These are phyloP conservation scores for Bombus haemorrhoidalis DNA, from an alignment of 1,140 invertebrate species.

Conservation along the genomic window DNA sequence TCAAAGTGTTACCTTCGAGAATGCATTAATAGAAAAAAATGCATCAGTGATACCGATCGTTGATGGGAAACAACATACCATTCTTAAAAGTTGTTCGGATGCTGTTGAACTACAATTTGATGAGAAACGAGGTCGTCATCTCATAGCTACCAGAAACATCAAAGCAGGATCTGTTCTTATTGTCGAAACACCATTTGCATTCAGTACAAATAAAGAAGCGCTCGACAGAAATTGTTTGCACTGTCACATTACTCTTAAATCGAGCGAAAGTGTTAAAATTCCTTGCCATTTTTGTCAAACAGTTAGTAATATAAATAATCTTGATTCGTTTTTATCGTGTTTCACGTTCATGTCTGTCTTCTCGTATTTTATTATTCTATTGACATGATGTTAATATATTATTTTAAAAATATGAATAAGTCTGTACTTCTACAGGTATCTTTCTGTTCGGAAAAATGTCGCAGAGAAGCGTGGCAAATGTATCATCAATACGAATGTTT, in stretches of 20 bases:
- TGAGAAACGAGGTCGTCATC: slow-evolving; percentile 72
- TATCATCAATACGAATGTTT: slow-evolving; percentile 84
- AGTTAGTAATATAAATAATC: slow-evolving; percentile 71
- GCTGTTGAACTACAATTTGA: slow-evolving; percentile 68
- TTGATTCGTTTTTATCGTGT: background rate
- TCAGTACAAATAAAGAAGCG: slow-evolving; percentile 78
- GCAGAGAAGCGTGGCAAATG: slow-evolving; percentile 77
- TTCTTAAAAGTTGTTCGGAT: slow-evolving; percentile 73
- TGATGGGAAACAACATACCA: slow-evolving; percentile 70
- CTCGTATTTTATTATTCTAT: slow-evolving; percentile 14
- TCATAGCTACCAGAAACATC: slow-evolving; percentile 76
- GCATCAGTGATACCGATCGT: slow-evolving; percentile 61
- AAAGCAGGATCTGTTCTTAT: slow-evolving; percentile 80
- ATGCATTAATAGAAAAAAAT: background rate
- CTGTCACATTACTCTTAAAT: slow-evolving; percentile 79
- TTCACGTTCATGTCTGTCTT: slow-evolving; percentile 4
- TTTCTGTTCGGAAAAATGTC: slow-evolving; percentile 83
- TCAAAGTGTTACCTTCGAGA: background rate
- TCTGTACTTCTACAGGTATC: slow-evolving; percentile 73
- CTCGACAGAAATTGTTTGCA: slow-evolving; percentile 82
- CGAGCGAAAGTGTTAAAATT: slow-evolving; percentile 70
- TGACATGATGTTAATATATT: background rate
- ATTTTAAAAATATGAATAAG: slow-evolving; percentile 33
- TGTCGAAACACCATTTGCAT: slow-evolving; percentile 80
- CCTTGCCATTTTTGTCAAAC: slow-evolving; percentile 83